Conservation (phyloP, 1,140 invertebrate species). For the Rhysida immarginata region DNA sequence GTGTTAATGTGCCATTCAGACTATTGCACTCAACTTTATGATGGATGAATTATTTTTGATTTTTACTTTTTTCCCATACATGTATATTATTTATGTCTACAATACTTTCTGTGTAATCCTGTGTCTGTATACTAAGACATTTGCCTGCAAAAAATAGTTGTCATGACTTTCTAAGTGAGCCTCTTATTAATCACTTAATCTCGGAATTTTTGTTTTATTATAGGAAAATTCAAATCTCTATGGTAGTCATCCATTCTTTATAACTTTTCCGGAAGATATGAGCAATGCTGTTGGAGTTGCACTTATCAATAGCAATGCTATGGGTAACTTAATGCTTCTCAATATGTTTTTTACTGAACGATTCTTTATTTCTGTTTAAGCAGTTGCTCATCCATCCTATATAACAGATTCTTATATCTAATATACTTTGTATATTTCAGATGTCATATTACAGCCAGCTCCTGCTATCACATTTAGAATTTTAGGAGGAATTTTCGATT, state of each 20-base stretch:
- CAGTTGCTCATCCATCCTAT: not conserved
- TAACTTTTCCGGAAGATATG: not conserved
- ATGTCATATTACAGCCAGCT: conserved; percentile 26
- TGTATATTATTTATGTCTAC: too few species aligned
- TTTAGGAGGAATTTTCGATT: conserved; percentile 29
- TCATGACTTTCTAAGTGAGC: too few species aligned
- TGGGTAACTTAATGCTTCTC: conserved; percentile 16
- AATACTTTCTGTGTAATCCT: too few species aligned
- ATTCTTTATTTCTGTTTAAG: conserved; percentile 6
- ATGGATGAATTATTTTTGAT: too few species aligned
- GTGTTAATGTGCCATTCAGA: too few species aligned
- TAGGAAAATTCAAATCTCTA: not conserved
- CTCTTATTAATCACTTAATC: too few species aligned
- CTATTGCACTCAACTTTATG: too few species aligned
- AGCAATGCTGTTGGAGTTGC: conserved; percentile 15
- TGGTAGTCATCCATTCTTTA: conserved; percentile 3
- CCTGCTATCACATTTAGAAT: conserved; percentile 26
- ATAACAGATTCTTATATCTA: not conserved
- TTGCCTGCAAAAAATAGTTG: too few species aligned
- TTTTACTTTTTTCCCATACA: too few species aligned
- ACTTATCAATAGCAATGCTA: conserved; percentile 21
- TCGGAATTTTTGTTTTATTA: too few species aligned
- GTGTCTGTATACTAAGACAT: too few species aligned
- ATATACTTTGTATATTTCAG: conserved; percentile 13
- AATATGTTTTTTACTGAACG: too few species aligned